Conservation (phyloP, 2,888 invertebrate genomes). For the Leptinotarsa rubiginosa region DNA sequence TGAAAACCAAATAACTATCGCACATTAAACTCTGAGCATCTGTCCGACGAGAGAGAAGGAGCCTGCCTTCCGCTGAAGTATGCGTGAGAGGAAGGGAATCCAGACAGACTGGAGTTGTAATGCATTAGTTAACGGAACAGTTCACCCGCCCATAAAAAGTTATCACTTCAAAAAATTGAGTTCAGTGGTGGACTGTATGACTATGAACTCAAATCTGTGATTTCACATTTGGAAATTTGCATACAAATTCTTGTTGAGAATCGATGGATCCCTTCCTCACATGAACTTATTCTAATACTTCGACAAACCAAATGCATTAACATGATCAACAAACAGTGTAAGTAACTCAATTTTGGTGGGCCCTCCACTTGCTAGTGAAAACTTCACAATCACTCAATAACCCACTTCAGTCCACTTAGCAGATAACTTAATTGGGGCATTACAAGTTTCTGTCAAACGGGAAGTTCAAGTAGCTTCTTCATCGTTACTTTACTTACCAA, state of each 20-base stretch:
- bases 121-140: no score
- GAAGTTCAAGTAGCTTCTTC: slow-evolving; percentile 24
- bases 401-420: slow-evolving; percentile 21
- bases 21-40: no score
- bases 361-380: slow-evolving; percentile 3
- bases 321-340: background rate
- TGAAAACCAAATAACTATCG: no score
- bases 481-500: slow-evolving; percentile 16
- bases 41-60: no score
- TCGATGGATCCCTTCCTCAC: background rate
- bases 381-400: slow-evolving; percentile 23
- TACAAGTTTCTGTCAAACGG: slow-evolving; percentile 25
- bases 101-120: no score
- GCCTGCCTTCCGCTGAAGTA: no score
- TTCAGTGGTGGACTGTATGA: no score
- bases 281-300: background rate
- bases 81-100: no score
- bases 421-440: slow-evolving; percentile 26
- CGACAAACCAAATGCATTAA: background rate
- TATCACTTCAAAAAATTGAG: no score
- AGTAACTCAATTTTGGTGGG: background rate
- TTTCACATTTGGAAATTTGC: no score
- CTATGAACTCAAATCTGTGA: no score
- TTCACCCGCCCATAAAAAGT: no score
- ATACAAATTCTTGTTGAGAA: background rate